phyloP scores from a whole-genome alignment of 2,888 invertebrate genomes.

The Cheilosia pagana region DNA sequence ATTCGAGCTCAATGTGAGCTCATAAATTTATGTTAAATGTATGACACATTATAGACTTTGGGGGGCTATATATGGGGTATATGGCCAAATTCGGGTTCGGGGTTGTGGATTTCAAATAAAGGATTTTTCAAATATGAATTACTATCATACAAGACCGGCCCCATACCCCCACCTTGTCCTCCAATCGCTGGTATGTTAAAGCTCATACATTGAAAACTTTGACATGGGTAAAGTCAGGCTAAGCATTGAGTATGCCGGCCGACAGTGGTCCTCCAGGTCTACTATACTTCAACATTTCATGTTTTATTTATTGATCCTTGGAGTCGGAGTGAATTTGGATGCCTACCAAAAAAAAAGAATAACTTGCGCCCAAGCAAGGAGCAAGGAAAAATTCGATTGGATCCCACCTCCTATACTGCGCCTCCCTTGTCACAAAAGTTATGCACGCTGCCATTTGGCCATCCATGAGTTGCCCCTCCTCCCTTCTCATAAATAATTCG shows the following conservation, averaged over 20 bases:
- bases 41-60: conserved; percentile 35
- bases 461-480: conserved; percentile 18
- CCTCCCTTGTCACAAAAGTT: conserved; percentile 28
- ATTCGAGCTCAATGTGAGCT: conserved; percentile 41
- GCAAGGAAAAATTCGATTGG: conserved; percentile 1
- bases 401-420: not conserved
- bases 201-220: conserved; percentile 37
- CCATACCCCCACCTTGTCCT: not conserved
- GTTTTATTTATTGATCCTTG: conserved; percentile 60
- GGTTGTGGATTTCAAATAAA: not conserved
- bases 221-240: conserved; percentile 35
- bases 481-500: conserved; percentile 52
- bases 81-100: not conserved
- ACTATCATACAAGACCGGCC: not conserved
- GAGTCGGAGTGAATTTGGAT: conserved; percentile 43
- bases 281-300: conserved; percentile 33
- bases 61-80: not conserved
- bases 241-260: not conserved
- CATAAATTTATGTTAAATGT: conserved; percentile 58
- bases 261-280: conserved; percentile 12
- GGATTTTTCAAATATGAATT: conserved; percentile 27
- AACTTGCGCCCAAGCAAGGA: conserved; percentile 14
- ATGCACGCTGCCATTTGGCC: conserved; percentile 40
- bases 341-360: conserved; percentile 37
- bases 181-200: conserved; percentile 2